These are phyloP conservation scores for Acomys russatus DNA, from an alignment of 2,797 vertebrate species.

Conservation along the genomic window DNA sequence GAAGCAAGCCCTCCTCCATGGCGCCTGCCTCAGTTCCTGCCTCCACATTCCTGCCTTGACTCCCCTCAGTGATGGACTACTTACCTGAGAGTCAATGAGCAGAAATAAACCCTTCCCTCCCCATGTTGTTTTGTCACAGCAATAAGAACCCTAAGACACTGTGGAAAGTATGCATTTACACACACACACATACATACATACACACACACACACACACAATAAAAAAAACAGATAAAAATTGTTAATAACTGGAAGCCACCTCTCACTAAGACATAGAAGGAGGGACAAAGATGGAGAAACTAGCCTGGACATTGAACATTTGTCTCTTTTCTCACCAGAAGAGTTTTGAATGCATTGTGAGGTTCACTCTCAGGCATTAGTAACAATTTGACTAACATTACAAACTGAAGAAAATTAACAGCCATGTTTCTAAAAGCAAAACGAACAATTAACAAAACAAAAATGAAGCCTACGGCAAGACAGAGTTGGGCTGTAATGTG, in stretches of 20 bases:
- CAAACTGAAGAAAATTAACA: background rate
- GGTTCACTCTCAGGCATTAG: background rate
- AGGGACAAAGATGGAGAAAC: background rate
- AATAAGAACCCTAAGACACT: background rate
- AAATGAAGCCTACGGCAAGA: slow-evolving; percentile 66
- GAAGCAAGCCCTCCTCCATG: background rate
- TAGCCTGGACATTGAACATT: rapidly evolving
- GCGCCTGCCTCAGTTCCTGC: background rate
- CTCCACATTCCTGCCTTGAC: background rate
- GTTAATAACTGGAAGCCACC: background rate
- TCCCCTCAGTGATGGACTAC: background rate
- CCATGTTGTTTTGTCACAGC: background rate
- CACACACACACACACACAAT: background rate
- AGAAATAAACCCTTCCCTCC: background rate
- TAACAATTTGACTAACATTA: background rate
- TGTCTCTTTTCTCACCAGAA: background rate
- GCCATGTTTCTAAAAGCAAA: slow-evolving; percentile 76
- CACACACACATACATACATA: background rate
- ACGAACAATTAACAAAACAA: slow-evolving; percentile 79
- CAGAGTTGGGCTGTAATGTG: slow-evolving; percentile 60
- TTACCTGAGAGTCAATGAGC: background rate
- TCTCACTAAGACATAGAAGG: background rate
- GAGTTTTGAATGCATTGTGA: background rate
- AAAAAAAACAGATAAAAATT: background rate
- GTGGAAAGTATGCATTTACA: background rate